These are phyloP conservation scores for Threskiornis aethiopicus DNA, from an alignment of 2,797 vertebrate genomes.

Conservation along the genomic window DNA sequence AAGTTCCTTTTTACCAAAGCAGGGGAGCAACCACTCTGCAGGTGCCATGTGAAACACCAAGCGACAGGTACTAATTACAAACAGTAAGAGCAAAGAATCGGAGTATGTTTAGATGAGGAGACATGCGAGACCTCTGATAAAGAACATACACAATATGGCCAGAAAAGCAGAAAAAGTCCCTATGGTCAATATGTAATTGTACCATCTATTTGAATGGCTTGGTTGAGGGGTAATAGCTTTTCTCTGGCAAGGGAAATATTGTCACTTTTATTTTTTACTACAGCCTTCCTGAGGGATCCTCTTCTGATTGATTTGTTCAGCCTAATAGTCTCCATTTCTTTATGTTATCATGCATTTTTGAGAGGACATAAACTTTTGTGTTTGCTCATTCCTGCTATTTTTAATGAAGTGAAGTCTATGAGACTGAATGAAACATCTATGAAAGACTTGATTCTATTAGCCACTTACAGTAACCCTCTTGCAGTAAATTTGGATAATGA, in stretches of 20 bases:
- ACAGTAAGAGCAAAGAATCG: not conserved
- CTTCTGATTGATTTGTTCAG: not conserved
- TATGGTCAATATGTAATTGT: not conserved
- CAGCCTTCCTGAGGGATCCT: not conserved
- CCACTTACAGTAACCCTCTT: not conserved
- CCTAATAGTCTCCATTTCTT: not conserved
- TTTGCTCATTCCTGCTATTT: not conserved
- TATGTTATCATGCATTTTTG: not conserved
- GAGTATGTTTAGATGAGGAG: rapidly evolving
- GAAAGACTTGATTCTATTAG: not conserved
- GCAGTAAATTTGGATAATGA: not conserved
- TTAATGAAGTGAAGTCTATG: not conserved
- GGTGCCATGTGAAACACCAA: not conserved
- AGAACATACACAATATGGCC: rapidly evolving
- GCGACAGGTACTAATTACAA: not conserved
- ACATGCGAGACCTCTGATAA: not conserved
- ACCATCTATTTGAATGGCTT: not conserved
- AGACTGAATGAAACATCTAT: not conserved
- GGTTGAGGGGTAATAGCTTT: not conserved
- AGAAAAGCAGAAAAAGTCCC: not conserved
- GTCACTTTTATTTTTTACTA: not conserved
- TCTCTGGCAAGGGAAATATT: not conserved
- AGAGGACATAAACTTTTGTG: not conserved
- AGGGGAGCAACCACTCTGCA: not conserved
- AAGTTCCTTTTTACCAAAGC: not conserved